phyloP scores from a whole-genome alignment of 2,888 invertebrate genomes.

The Lypha dubia region DNA sequence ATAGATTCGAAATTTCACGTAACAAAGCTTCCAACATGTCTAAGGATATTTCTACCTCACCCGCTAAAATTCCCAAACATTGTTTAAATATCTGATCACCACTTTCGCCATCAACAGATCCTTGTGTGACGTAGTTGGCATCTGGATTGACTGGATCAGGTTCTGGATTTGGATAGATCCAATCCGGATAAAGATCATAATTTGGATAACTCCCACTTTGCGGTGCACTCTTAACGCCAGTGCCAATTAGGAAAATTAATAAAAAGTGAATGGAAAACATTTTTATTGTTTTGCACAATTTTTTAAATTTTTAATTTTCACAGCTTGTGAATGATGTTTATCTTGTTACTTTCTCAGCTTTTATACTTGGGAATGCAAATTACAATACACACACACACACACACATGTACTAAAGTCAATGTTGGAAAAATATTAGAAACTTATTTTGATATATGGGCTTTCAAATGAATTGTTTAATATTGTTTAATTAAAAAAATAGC shows the following conservation, averaged over 20 bases:
- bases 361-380: slow-evolving; percentile 18
- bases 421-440: background rate
- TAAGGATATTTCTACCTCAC: background rate
- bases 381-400: too few species aligned
- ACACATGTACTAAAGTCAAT: too few species aligned
- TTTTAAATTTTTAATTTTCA: background rate
- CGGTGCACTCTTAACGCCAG: background rate
- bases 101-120: background rate
- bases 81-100: background rate
- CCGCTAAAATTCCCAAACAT: background rate
- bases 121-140: background rate
- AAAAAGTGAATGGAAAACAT: background rate
- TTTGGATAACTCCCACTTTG: background rate
- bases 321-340: slow-evolving; percentile 6
- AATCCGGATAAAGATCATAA: background rate
- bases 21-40: background rate
- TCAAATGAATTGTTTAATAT: background rate
- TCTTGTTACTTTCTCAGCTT: background rate
- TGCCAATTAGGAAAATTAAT: background rate
- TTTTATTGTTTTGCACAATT: background rate
- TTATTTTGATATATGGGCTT: slow-evolving; percentile 10
- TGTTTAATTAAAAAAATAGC: slow-evolving; percentile 9
- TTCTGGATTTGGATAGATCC: background rate
- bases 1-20: background rate
- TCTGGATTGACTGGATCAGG: background rate